A percentile compares a stretch with the other conserved stretches of the same genome.
phyloP scores from a whole-genome alignment of 1,140 invertebrate genomes.

The Patella vulgata region DNA sequence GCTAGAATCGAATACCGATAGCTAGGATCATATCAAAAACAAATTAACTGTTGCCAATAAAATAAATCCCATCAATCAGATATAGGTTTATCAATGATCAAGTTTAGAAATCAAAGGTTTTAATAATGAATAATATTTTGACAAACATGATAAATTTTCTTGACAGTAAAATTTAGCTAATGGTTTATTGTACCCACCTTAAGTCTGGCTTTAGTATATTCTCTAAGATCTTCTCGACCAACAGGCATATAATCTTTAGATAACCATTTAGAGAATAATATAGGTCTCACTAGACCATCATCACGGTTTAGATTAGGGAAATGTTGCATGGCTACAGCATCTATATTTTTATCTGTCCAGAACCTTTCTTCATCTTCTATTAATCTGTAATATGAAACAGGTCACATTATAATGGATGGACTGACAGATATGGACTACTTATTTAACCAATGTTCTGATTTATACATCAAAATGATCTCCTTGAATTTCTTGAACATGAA shows the following conservation, averaged over 20 bases:
- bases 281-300: conserved; percentile 87
- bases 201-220: conserved; percentile 96
- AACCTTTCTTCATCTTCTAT: conserved; percentile 93
- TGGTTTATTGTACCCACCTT: conserved; percentile 75
- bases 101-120: no score
- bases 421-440: no score
- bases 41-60: no score
- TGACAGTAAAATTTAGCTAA: background rate
- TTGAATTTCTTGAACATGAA: background rate
- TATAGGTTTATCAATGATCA: no score
- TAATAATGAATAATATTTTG: no score
- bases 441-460: background rate
- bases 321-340: conserved; percentile 92
- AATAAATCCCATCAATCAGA: no score
- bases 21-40: no score
- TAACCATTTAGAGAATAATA: conserved; percentile 98
- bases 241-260: conserved; percentile 99
- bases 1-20: background rate
- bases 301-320: conserved; percentile 92
- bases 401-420: background rate
- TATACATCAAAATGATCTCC: background rate
- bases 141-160: no score
- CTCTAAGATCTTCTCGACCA: conserved; percentile 90
- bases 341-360: conserved; percentile 99
- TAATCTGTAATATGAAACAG: conserved; percentile 70